Evolutionary conservation across 1,140 invertebrate genomes (phyloP).

Genomic region (Aphidius ervi): DNA sequence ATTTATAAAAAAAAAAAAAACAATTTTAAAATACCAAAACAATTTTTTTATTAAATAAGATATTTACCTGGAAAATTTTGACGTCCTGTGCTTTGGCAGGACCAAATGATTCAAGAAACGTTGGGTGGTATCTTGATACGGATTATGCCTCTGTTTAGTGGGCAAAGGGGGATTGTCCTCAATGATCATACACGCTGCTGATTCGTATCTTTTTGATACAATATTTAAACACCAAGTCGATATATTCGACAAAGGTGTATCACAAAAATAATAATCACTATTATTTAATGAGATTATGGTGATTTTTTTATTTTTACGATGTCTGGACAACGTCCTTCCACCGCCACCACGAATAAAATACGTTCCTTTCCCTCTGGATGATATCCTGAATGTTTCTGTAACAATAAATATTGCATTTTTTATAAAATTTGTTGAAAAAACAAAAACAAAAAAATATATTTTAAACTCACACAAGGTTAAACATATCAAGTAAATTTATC

Average conservation of each 20-base stretch:
- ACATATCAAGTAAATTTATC: no score
- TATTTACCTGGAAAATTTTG: slow-evolving; percentile 78
- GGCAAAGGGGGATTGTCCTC: slow-evolving; percentile 50
- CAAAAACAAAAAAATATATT: background rate
- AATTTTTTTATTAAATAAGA: slow-evolving; percentile 5
- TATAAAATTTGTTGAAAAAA: background rate
- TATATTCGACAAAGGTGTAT: slow-evolving; percentile 28
- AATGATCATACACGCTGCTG: slow-evolving; percentile 61
- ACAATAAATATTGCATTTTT: slow-evolving; percentile 13
- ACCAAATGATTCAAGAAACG: slow-evolving; percentile 47
- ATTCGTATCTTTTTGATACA: slow-evolving; percentile 55
- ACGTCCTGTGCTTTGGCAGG: slow-evolving; percentile 68
- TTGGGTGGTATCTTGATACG: slow-evolving; percentile 49
- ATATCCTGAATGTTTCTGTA: slow-evolving; percentile 54
- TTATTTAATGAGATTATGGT: slow-evolving; percentile 40
- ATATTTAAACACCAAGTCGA: slow-evolving; percentile 40
- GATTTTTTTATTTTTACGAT: slow-evolving; percentile 40
- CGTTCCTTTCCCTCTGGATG: slow-evolving; percentile 53
- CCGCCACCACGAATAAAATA: slow-evolving; percentile 51
- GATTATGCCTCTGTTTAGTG: slow-evolving; percentile 49
- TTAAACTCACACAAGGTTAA: no score
- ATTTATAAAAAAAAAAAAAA: no score
- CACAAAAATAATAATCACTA: slow-evolving; percentile 35
- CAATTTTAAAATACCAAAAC: background rate
- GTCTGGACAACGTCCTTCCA: slow-evolving; percentile 42